Conservation (phyloP, 2,113 vertebrate species). For the Athene noctua region DNA sequence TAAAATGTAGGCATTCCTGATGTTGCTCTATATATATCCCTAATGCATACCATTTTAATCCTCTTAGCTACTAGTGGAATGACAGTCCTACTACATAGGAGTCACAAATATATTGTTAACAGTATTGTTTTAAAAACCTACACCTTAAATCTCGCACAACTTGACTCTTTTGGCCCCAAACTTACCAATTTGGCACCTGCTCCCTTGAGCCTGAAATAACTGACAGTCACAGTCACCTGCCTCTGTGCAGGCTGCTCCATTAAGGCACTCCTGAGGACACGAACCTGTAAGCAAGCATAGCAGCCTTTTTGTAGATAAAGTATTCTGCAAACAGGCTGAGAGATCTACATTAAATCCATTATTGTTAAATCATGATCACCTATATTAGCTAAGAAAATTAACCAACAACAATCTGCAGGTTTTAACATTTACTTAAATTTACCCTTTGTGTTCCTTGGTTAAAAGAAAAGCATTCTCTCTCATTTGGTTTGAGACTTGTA, state of each 20-base stretch:
- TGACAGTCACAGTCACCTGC: conserved; percentile 91
- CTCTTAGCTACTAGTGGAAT: neutral
- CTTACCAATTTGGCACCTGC: conserved; percentile 97
- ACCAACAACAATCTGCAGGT: neutral
- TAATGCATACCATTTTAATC: neutral
- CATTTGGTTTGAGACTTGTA: conserved; percentile 21
- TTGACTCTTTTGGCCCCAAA: conserved; percentile 29
- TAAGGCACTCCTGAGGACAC: conserved; percentile 87
- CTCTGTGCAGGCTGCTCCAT: conserved; percentile 93
- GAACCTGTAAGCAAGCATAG: conserved; percentile 63
- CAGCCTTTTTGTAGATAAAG: conserved; percentile 4
- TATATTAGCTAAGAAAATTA: conserved; percentile 54
- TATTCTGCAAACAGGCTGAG: conserved; percentile 15
- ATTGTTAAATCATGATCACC: conserved; percentile 5
- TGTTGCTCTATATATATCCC: neutral
- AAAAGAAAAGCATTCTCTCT: conserved; percentile 34
- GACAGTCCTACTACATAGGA: neutral
- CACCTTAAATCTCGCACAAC: neutral
- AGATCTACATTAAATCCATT: neutral
- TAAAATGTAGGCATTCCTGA: neutral
- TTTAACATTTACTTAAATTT: conserved; percentile 32
- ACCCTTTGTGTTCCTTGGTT: conserved; percentile 25
- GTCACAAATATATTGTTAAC: neutral
- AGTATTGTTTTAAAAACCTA: neutral
- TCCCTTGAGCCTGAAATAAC: conserved; percentile 93